Conservation (phyloP, 2,888 invertebrate species). For the Mongoloraphidia duomilia region DNA sequence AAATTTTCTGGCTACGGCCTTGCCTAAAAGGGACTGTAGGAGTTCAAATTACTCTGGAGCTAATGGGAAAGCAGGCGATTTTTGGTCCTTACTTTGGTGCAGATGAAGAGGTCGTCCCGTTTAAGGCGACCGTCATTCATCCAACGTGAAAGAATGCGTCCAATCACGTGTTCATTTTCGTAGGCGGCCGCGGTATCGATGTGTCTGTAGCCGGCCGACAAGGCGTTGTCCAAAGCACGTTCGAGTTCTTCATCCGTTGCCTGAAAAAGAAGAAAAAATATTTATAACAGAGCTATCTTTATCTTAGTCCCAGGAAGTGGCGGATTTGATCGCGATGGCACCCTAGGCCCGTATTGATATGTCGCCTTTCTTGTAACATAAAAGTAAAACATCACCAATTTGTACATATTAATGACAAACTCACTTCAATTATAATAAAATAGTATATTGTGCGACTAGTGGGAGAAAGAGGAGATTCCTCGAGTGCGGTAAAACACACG, state of each 20-base stretch:
- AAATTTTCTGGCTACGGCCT: no score
- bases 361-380: no score
- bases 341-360: no score
- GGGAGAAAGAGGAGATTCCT: no score
- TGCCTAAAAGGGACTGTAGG: no score
- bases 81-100: slow-evolving; percentile 50
- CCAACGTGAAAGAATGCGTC: slow-evolving; percentile 57
- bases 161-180: slow-evolving; percentile 60
- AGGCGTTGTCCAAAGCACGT: slow-evolving; percentile 48
- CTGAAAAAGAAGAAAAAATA: slow-evolving; percentile 27
- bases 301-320: background rate
- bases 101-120: slow-evolving; percentile 68
- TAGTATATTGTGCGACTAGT: no score
- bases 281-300: background rate
- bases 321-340: background rate
- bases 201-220: slow-evolving; percentile 67
- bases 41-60: no score
- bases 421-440: no score
- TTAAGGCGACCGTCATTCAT: slow-evolving; percentile 48
- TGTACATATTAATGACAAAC: no score
- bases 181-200: slow-evolving; percentile 71
- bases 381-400: no score
- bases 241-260: slow-evolving; percentile 52
- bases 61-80: no score
- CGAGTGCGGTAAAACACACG: no score